Percentiles rank a stretch among this genome's conserved stretches.
Conservation (phyloP, 2,888 invertebrate genomes). For the Venustoraphidia nigricollis region DNA sequence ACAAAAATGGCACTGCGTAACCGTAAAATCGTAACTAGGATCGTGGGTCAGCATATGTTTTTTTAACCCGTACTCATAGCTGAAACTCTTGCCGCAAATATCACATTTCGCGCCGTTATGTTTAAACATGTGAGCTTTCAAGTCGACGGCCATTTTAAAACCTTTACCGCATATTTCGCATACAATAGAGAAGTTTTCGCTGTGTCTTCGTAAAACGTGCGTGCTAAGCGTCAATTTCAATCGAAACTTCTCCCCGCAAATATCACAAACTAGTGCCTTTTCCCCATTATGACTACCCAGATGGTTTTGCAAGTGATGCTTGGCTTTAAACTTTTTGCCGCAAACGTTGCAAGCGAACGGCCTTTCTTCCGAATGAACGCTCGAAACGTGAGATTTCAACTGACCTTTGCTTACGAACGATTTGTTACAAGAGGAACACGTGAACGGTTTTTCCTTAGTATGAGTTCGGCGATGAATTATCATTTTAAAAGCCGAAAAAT, state of each 20-base stretch:
- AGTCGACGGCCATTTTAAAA: background rate
- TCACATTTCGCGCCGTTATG: background rate
- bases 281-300: conserved; percentile 7
- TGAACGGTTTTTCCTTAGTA: conserved; percentile 23
- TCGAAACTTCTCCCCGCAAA: background rate
- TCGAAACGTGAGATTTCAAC: background rate
- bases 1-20: conserved; percentile 24
- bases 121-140: background rate
- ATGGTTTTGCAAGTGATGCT: no score
- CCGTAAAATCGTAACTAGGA: conserved; percentile 11
- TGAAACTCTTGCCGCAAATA: background rate
- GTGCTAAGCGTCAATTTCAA: no score
- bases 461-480: no score
- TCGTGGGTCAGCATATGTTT: conserved; percentile 24
- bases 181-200: background rate
- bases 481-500: no score
- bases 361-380: background rate
- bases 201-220: no score
- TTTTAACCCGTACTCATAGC: no score
- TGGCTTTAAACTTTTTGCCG: background rate
- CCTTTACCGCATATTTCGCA: background rate
- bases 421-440: conserved; percentile 30
- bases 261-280: conserved; percentile 14
- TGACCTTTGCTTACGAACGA: conserved; percentile 21
- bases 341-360: background rate